Evolutionary conservation across 2,888 invertebrate species (phyloP), one percentile per base, ranked within the genome.

Genomic region (Amiota mariae): DNA sequence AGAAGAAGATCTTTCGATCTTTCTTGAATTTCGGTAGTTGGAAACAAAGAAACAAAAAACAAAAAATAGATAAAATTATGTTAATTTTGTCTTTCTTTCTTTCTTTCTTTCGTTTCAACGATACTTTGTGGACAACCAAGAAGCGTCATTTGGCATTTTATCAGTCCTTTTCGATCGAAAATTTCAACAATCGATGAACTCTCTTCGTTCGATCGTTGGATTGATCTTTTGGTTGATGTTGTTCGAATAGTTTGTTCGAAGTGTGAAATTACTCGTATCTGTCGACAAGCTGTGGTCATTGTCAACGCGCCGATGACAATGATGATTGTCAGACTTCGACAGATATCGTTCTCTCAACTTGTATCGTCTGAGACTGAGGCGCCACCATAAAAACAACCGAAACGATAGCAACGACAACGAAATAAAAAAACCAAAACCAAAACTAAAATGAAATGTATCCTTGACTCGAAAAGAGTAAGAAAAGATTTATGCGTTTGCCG

Each of bases 211-310:
- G 54, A 12, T 51, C 67, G n/a, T 2, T 12, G 51, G 67, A 18
- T 4, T 48, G 47, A 47, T 12, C 64, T 59, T 59, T 63, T 46
- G 63, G n/a, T 63, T 24, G 36, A 68, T 51, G 51, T 24, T 24
- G n/a, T n/a, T n/a, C n/a, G 67, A 51, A 68, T 51, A 54, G 67
- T 68, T 68, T 68, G 67, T 68, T 68, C 68, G 79, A 84, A 84
- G 84, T 84, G 84, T 84, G 84, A 84, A 84, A 84, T 82, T 79
- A 83, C 85, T 87, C 85, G 88, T 88, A 87, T 87, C 86, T 87
- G 83, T 84, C 81, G 83, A 85, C 87, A 86, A 79, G 85, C 83
- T 86, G 86, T 79, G 86, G 85, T 84, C 84, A 83, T 84, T 85
- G 85, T 84, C 84, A 82, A 85, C 79, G 81, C 78, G 74, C 68